These are phyloP conservation scores for Invenusta paracnida DNA, from an alignment of 2,888 invertebrate species.

Conservation along the genomic window DNA sequence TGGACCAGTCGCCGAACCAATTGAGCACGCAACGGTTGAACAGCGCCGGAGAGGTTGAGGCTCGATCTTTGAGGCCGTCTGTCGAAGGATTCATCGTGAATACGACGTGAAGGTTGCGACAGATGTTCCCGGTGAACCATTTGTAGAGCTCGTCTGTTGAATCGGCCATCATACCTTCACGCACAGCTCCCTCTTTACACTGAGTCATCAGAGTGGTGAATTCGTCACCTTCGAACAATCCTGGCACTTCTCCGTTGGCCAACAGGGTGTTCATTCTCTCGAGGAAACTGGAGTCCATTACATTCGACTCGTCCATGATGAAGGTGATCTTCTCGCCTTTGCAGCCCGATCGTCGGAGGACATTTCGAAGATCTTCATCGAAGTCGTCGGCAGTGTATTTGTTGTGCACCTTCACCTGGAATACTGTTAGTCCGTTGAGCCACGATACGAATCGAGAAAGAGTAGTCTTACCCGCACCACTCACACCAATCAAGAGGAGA, in stretches of 20 bases:
- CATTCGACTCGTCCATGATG: conserved; percentile 97
- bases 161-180: conserved; percentile 95
- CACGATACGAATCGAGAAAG: conserved; percentile 97
- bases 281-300: conserved; percentile 92
- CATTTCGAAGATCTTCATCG: conserved; percentile 85
- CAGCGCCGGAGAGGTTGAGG: conserved; percentile 94
- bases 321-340: conserved; percentile 89
- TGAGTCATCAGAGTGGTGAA: conserved; percentile 98
- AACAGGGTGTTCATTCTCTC: conserved; percentile 97
- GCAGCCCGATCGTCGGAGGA: conserved; percentile 64
- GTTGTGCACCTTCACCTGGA: conserved; percentile 92
- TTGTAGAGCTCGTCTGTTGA: conserved; percentile 96
- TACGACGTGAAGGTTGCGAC: conserved; percentile 87
- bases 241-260: conserved; percentile 87
- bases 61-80: conserved; percentile 93
- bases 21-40: conserved; percentile 98
- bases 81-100: conserved; percentile 99
- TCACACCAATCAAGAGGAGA: conserved; percentile 90
- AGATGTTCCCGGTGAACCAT: conserved; percentile 83
- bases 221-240: conserved; percentile 74
- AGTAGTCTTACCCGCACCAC: conserved; percentile 97
- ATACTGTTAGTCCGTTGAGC: conserved; percentile 98
- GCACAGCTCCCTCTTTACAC: conserved; percentile 95
- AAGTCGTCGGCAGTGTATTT: conserved; percentile 98
- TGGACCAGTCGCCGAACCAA: conserved; percentile 99